Base-by-base conservation (phyloP, 1,140 invertebrate species). In the Drosophila ironensis region DNA sequence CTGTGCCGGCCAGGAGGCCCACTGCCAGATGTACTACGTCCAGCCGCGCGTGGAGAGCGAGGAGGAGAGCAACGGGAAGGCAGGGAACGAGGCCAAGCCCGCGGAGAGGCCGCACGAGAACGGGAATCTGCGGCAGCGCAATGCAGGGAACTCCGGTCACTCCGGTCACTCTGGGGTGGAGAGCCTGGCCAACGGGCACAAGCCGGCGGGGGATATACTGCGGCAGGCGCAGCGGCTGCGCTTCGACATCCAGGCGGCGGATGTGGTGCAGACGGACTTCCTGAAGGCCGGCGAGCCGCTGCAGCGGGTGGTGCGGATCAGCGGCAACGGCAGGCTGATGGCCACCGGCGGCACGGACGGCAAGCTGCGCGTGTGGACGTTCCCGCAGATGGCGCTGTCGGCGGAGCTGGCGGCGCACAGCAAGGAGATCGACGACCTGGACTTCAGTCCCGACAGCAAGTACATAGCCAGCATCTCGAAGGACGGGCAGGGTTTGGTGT, bases 331-430 rank as follows among this genome's bases (percentile, higher is more conserved):
- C 8, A 94, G 93, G 75, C 74, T 96, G 0, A 94, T 99, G 93
- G 95, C 94, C 1, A 99, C 97, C 4, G 98, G 96, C 57, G 97
- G 98, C 19, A 94, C 95, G 2, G 97, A 99, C 92, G 96, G 97
- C 6, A 92, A 93, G 77, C 90, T 99, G 12, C 92, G 97, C 66
- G 81, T 98, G 2, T 99, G 98, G 98, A 93, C 94, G 72, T 97
- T 97, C 90, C 97, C 97, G 8, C 93, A 94, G 70, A 91, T 97
- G 87, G 91, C 93, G 33, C 92, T 94, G 77, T 68, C 93, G 12
- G 91, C 92, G 72, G 93, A 95, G 61, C 91, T 98, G 14, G 90
- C 93, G 45, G 94, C 93, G 20, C 96, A 97, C 77, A 92, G 90
- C 22, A 95, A 94, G 90, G 96, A 97, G 92, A 94, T 98, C 53